Evolutionary conservation across 2,797 vertebrate species (phyloP).

Genomic region (Notolabrus celidotus): DNA sequence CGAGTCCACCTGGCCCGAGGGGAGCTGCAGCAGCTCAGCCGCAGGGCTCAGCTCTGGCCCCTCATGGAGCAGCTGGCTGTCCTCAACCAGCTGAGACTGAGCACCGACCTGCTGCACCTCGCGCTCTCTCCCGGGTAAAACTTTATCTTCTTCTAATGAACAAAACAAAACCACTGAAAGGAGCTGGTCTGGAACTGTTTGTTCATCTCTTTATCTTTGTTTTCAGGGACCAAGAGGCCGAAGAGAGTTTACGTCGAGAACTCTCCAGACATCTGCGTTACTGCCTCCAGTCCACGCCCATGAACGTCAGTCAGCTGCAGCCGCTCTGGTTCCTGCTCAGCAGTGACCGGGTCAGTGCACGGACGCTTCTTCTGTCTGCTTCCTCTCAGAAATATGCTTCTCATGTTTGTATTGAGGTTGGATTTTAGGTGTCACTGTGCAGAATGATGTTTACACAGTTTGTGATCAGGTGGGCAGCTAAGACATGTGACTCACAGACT

Average conservation of each 20-base stretch:
- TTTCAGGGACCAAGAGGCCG: constrained; percentile 82
- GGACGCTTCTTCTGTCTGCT: not conserved
- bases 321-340: constrained; percentile 90
- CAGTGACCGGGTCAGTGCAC: constrained; percentile 84
- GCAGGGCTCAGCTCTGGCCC: constrained; percentile 93
- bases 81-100: constrained; percentile 92
- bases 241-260: constrained; percentile 75
- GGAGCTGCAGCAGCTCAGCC: constrained; percentile 86
- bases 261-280: constrained; percentile 89
- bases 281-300: constrained; percentile 91
- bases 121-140: constrained; percentile 80
- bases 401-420: no score
- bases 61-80: constrained; percentile 89
- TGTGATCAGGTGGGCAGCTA: no score
- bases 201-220: constrained; percentile 3
- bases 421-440: no score
- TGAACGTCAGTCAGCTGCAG: constrained; percentile 88
- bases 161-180: not conserved
- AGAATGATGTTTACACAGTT: no score
- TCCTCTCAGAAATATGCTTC: not conserved
- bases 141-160: rapidly evolving
- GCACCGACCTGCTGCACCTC: constrained; percentile 83
- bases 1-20: constrained; percentile 63
- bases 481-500: no score
- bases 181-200: not conserved